phyloP scores from a whole-genome alignment of 2,113 vertebrate genomes.

The Madoqua kirkii region DNA sequence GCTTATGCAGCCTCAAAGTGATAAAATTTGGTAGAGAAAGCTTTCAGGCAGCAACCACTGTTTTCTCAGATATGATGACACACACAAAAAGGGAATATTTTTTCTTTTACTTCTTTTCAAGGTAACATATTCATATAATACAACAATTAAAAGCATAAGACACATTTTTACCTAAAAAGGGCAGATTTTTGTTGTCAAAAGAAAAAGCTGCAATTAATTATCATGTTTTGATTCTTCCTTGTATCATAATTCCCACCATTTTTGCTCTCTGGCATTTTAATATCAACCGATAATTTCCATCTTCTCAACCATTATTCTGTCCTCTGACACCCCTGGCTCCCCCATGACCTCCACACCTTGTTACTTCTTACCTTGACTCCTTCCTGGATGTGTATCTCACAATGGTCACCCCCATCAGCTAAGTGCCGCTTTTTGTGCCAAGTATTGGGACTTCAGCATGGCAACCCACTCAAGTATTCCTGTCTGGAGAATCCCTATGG shows the following conservation, averaged over 20 bases:
- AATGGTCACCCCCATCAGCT: background rate
- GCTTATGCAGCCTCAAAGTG: background rate
- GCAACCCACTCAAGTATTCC: background rate
- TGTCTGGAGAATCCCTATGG: background rate
- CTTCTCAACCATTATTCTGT: background rate
- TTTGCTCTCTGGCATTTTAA: background rate
- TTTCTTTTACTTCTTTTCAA: background rate
- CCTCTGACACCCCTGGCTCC: fast-evolving
- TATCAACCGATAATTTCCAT: background rate
- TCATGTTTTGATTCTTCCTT: background rate
- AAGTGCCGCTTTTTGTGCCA: background rate
- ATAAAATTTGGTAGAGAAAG: background rate
- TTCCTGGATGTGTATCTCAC: background rate
- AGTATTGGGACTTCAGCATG: background rate
- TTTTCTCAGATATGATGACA: background rate
- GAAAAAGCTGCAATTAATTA: background rate
- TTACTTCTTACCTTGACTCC: background rate
- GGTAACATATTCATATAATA: background rate
- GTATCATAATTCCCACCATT: too few relatives aligned
- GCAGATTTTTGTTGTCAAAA: background rate
- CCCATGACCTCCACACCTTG: background rate
- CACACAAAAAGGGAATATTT: background rate
- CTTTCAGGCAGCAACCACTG: background rate
- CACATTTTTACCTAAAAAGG: background rate
- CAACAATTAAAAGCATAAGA: background rate